Percentiles rank a stretch among this genome's conserved stretches.
Evolutionary conservation across 2,888 invertebrate genomes (phyloP).

Genomic region (Philonicus albiceps): DNA sequence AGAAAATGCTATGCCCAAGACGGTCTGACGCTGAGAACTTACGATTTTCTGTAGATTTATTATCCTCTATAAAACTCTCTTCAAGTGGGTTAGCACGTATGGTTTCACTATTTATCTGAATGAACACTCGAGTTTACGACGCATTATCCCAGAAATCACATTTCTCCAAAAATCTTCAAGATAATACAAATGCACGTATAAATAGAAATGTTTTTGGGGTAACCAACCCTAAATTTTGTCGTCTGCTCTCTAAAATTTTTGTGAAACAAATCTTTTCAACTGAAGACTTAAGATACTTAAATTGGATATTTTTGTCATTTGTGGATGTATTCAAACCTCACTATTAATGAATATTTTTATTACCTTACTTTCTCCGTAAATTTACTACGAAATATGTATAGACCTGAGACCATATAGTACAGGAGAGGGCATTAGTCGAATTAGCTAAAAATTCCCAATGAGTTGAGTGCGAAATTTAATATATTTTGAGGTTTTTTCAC

Average conservation of each 20-base stretch:
- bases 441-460: no score
- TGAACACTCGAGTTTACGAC: neutral
- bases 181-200: neutral
- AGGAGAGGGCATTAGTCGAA: no score
- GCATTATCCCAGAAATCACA: neutral
- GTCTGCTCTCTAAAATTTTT: neutral
- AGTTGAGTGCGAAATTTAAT: no score
- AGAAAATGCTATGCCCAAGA: neutral
- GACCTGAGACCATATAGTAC: no score
- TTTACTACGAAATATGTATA: no score
- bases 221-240: neutral
- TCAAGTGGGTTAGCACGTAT: neutral
- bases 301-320: neutral
- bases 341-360: neutral
- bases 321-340: neutral
- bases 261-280: neutral
- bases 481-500: neutral
- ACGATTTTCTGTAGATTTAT: conserved; percentile 1
- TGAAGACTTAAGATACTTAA: neutral
- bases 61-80: neutral
- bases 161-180: neutral
- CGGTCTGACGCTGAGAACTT: neutral
- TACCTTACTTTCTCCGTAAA: neutral
- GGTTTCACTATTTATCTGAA: conserved; percentile 7
- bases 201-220: neutral